Evolutionary conservation across 1,140 invertebrate genomes (phyloP), one percentile per base, ranked within the genome.

Genomic region (Coenobita brevimanus): DNA sequence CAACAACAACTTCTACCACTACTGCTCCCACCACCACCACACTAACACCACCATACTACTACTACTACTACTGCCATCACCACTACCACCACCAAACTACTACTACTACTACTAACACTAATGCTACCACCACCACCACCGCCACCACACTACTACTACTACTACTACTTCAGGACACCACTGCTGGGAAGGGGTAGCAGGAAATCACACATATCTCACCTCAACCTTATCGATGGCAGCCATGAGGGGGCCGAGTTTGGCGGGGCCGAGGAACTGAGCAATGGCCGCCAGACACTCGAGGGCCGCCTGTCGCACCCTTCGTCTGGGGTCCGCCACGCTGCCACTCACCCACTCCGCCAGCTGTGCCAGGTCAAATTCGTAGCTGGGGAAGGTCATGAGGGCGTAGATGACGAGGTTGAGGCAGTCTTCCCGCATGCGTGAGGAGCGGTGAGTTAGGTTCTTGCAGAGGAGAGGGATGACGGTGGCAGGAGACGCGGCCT

Each of bases 241-340:
- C 89, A 89, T 46, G 88, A 91, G 57, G 92, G 91, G 27, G 15
- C 80, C 85, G n/a, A 90, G 71, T n/a, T 81, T 82, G 13, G 79
- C 80, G 21, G 94, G 92, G 33, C 95, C 94, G 87, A 96, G 94
- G 43, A 96, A 94, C 92, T 97, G 96, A 2, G 95, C 95, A 3
- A 97, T 92, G 36, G 96, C 95, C 3, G 97, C 96, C 71, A 97
- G 92, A 69, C 96, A 95, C 92, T 97, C 97, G n/a, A 97, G 92
- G 0, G 96, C 94, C 3, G 96, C 95, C 90, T 97, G 96, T 15
- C 96, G 93, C 0, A 97, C 96, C 90, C 95, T 93, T 81, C 96
- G 93, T 90, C 96, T 95, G 1, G 94, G 93, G 93, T 97, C 96
- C 30, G 94, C 93, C 24, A 96, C 93, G 78, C 94, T 93, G 54